Evolutionary conservation across 2,888 invertebrate species (phyloP), one percentile per base, ranked within the genome.

Genomic region (Euclidia mi): DNA sequence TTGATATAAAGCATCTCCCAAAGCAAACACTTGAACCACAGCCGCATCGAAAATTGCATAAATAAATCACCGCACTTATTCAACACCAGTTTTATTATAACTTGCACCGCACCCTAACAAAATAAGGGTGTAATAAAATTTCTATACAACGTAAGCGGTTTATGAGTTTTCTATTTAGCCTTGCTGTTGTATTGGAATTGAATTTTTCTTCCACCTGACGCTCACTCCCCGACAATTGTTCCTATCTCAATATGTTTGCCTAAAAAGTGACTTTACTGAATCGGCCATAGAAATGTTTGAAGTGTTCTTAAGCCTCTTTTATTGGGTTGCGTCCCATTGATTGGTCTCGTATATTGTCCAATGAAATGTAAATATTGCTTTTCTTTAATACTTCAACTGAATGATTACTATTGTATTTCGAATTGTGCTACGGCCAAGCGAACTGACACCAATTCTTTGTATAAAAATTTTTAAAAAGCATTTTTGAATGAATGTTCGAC

Each of bases 111-210:
- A 7, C 28, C 15, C 17, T 28, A 56, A 64, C 35, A 61, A 72
- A 78, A 80, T 77, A 66, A 69, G 60, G 69, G 49, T 55, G 75
- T 76, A 79, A 83, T 71, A 81, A 79, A 78, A 79, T 77, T 61
- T 73, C 65, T 76, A 74, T 67, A 79, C 72, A 83, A 70, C 71
- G 79, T 84, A 84, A 85, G 79, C 81, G 81, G 83, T 84, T 85
- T 85, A 84, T 80, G 82, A 82, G 76, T 79, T 84, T 81, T 75
- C 80, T 84, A 81, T 84, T 84, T 82, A 83, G 76, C 72, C 65
- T 46, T 62, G 70, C 59, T 66, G 50, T 71, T 60, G 70, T 67
- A 71, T 73, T 69, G 76, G 66, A 76, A 81, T 82, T 78, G 78
- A 75, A 76, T 75, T 76, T n/a, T 79, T 80, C 51, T 58, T 58